Evolutionary conservation across 2,888 invertebrate genomes (phyloP).

Genomic region (Leptopilina drosophilae): DNA sequence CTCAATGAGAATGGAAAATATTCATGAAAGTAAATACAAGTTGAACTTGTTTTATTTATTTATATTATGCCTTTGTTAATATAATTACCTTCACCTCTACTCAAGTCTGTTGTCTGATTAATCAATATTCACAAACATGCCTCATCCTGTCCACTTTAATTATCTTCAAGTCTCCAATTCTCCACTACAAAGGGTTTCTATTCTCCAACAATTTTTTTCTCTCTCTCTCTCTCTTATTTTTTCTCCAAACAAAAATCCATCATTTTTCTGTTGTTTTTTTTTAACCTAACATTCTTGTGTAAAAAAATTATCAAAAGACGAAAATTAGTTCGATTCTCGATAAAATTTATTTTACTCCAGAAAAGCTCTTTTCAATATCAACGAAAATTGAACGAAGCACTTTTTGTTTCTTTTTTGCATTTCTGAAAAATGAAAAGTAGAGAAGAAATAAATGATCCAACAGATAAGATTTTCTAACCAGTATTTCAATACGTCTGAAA

Average conservation of each 20-base stretch:
- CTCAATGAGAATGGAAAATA: no score
- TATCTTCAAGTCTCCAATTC: neutral
- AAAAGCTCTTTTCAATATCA: constrained; percentile 8
- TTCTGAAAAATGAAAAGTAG: neutral
- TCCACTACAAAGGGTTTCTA: neutral
- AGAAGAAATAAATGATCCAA: neutral
- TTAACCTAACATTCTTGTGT: neutral
- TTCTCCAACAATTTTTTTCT: constrained; percentile 7
- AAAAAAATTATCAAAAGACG: no score
- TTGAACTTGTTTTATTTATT: neutral
- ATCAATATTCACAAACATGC: constrained; percentile 14
- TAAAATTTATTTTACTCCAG: neutral
- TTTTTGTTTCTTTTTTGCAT: neutral
- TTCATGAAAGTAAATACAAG: no score
- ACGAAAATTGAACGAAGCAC: neutral
- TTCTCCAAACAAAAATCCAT: constrained; percentile 1
- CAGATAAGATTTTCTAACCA: constrained; percentile 33
- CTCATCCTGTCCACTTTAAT: neutral
- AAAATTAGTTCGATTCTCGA: neutral
- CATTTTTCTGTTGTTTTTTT: neutral
- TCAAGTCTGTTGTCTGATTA: neutral
- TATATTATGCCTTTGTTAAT: neutral
- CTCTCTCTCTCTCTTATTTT: neutral
- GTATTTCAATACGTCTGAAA: constrained; percentile 8
- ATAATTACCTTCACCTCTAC: neutral